These are phyloP conservation scores for Clarias platycephalus DNA, from an alignment of 2,797 vertebrate genomes.

Conservation along the genomic window DNA sequence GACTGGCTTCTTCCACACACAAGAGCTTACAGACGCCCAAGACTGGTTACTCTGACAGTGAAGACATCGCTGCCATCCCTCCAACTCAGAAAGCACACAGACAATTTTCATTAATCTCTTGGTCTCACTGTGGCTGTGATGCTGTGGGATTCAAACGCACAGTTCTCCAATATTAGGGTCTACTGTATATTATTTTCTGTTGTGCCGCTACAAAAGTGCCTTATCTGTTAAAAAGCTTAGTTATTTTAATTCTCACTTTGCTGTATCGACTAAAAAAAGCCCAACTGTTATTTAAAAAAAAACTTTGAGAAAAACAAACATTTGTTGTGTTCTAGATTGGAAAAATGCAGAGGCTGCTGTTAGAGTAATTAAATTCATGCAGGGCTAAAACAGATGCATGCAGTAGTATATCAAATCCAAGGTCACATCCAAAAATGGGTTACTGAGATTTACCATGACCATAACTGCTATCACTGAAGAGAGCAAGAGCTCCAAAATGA, in stretches of 20 bases:
- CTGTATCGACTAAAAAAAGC: not conserved
- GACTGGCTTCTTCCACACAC: not conserved
- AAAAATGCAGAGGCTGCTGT: not conserved
- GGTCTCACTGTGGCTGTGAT: not conserved
- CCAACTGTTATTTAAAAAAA: not conserved
- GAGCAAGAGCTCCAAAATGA: constrained; percentile 65
- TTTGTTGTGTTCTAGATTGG: not conserved
- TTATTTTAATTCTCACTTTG: not conserved
- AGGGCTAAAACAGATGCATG: constrained; percentile 8
- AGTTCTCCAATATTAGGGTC: not conserved
- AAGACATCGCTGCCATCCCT: not conserved
- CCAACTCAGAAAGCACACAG: not conserved
- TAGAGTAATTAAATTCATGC: not conserved
- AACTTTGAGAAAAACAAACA: not conserved
- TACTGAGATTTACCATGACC: constrained; percentile 61
- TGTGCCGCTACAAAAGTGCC: not conserved
- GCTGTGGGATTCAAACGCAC: not conserved
- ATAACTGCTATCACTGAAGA: constrained; percentile 59
- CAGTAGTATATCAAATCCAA: constrained; percentile 9
- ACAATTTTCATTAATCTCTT: not conserved
- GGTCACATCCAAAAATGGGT: constrained; percentile 21
- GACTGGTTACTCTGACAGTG: not conserved
- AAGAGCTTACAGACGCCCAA: not conserved
- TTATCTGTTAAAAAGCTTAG: not conserved
- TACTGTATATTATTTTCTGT: not conserved